phyloP scores from a whole-genome alignment of 1,140 invertebrate genomes.

The Globodera rostochiensis region DNA sequence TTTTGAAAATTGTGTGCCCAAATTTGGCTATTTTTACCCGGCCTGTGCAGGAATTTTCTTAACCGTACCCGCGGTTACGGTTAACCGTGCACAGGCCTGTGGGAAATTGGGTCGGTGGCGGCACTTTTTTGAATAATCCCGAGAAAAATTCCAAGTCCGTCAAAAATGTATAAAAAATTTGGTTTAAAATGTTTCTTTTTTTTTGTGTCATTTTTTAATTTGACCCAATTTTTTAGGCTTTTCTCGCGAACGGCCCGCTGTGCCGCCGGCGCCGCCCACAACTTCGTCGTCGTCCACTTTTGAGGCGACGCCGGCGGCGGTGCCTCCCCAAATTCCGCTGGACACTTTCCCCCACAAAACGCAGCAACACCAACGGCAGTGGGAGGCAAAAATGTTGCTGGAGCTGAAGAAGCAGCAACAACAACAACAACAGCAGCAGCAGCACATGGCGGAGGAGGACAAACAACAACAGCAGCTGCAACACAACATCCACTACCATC shows the following conservation, averaged over 20 bases:
- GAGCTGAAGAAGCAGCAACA: not conserved
- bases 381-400: not conserved
- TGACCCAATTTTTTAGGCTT: not conserved
- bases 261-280: not conserved
- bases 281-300: not conserved
- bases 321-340: slow-evolving; percentile 1
- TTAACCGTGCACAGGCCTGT: too few species aligned
- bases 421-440: not conserved
- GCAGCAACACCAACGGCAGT: not conserved
- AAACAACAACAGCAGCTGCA: not conserved
- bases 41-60: too few species aligned
- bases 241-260: not conserved
- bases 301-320: too few species aligned
- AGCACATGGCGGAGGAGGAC: not conserved
- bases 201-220: too few species aligned
- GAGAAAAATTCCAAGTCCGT: too few species aligned
- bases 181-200: not conserved
- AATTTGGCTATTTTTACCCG: too few species aligned
- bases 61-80: too few species aligned
- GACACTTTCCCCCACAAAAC: not conserved
- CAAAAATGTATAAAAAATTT: too few species aligned
- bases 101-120: too few species aligned
- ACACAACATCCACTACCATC: not conserved
- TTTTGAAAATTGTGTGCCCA: too few species aligned
- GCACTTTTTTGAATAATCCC: too few species aligned